Percentiles rank a stretch among this genome's conserved stretches.
These are phyloP conservation scores for Saccostrea cuccullata DNA, from an alignment of 1,140 invertebrate species.

Conservation along the genomic window DNA sequence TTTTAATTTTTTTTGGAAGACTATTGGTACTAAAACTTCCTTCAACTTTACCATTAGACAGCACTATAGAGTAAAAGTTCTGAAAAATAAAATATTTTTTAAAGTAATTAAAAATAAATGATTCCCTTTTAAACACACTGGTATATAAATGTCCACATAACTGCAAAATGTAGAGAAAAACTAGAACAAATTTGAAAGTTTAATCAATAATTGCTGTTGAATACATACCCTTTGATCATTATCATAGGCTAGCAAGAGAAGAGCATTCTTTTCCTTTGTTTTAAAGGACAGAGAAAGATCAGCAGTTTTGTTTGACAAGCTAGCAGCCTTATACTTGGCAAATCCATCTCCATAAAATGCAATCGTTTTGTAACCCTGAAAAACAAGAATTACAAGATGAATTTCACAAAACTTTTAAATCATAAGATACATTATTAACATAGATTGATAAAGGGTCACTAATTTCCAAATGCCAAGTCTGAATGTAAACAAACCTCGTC, in stretches of 20 bases:
- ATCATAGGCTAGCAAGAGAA: constrained; percentile 83
- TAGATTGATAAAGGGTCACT: too few species aligned
- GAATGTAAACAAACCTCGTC: constrained; percentile 81
- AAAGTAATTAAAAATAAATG: too few species aligned
- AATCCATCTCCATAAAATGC: constrained; percentile 89
- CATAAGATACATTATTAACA: too few species aligned
- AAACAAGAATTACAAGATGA: constrained; percentile 30
- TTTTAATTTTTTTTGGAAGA: constrained; percentile 80
- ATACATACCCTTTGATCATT: background rate
- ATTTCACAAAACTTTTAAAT: too few species aligned
- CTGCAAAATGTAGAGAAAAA: too few species aligned
- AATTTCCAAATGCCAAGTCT: background rate
- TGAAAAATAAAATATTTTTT: constrained; percentile 59
- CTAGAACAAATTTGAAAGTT: too few species aligned
- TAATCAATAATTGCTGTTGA: too few species aligned
- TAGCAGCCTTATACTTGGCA: constrained; percentile 85
- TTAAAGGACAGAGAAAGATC: constrained; percentile 88
- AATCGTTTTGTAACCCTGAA: constrained; percentile 82
- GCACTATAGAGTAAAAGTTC: constrained; percentile 85
- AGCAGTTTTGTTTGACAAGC: constrained; percentile 82
- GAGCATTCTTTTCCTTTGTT: constrained; percentile 84
- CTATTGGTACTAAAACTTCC: constrained; percentile 85
- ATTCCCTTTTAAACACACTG: too few species aligned
- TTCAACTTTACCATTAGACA: constrained; percentile 84
- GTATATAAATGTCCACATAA: too few species aligned